A percentile compares a stretch with the other conserved stretches of the same genome.
Evolutionary conservation across 2,888 invertebrate species (phyloP).

Genomic region (Halocaridina rubra): DNA sequence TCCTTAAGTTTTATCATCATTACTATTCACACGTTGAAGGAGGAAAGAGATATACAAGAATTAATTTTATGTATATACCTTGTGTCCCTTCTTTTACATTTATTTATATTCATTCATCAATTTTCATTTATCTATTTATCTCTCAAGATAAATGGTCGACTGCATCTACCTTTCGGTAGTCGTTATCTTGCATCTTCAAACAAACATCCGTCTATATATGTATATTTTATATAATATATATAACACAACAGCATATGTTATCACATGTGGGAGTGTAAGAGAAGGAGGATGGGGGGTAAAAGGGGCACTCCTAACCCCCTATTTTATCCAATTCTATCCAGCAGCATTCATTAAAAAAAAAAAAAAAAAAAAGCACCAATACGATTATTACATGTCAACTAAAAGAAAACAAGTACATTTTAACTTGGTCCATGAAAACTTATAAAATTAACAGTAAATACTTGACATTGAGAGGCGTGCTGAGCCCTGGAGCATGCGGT

Average conservation of each 20-base stretch:
- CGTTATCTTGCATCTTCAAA: no score
- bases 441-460: neutral
- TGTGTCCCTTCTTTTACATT: slow-evolving; percentile 2
- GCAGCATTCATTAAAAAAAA: neutral
- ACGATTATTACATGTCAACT: neutral
- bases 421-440: neutral
- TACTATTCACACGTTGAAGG: slow-evolving; percentile 35
- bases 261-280: slow-evolving; percentile 31
- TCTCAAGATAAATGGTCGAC: no score
- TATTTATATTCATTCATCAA: neutral
- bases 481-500: no score
- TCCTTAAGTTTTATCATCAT: no score
- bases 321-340: neutral
- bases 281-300: no score
- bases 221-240: neutral
- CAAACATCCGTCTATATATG: no score
- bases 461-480: no score
- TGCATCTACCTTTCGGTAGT: no score
- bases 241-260: slow-evolving; percentile 11
- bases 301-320: slow-evolving; percentile 8
- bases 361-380: neutral
- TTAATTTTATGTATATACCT: slow-evolving; percentile 13
- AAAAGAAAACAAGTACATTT: neutral
- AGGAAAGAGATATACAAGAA: slow-evolving; percentile 26
- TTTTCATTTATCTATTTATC: neutral